Evolutionary conservation across 92 coral and sea anemone species (phyloP), one percentile per base, ranked within the genome.

Genomic region (Phenganax subtilis): DNA sequence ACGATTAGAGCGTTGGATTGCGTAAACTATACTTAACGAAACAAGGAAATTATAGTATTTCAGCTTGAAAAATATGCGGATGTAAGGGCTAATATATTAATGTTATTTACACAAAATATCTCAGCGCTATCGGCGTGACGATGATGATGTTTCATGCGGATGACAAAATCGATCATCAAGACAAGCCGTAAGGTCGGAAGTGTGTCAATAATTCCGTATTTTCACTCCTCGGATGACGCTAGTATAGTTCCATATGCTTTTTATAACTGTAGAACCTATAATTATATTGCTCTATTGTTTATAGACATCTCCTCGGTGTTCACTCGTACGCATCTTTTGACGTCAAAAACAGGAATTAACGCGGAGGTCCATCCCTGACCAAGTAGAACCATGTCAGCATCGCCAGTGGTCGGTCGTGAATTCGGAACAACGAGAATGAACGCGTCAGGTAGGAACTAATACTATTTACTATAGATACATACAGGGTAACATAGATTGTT

Each of bases 81-180:
- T 79, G 83, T 79, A 61, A 52, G 69, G 72, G 51, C 83, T 79
- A 79, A 79, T 79, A 79, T 64, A 79, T 79, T 79, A 63, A 64
- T 79, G 51, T 79, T 79, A 79, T 79, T 79, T 79, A 79, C 75
- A 37, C 83, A 79, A 76, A 76, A 76, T 9, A 76, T 76, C 60
- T 76, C 61, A 76, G 16, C 53, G 56, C 69, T 64, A 37, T 57
- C 54, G 64, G 55, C 81, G 64, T 52, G 81, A 29, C 59, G 71
- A 29, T 16, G 28, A 57, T 54, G 81, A 57, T 44, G n/a, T 27
- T 9, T 68, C 53, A 68, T 9, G 6, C 16, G 6, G 54, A 3
- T 37, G 73, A 28, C 53, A 30, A 68, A 68, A 68, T 17, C 73
- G 3, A 20, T 14, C 11, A 14, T 51, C 11, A 66, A 12, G 70